phyloP scores from a whole-genome alignment of 2,113 vertebrate genomes.

The Pteruthius melanotis region DNA sequence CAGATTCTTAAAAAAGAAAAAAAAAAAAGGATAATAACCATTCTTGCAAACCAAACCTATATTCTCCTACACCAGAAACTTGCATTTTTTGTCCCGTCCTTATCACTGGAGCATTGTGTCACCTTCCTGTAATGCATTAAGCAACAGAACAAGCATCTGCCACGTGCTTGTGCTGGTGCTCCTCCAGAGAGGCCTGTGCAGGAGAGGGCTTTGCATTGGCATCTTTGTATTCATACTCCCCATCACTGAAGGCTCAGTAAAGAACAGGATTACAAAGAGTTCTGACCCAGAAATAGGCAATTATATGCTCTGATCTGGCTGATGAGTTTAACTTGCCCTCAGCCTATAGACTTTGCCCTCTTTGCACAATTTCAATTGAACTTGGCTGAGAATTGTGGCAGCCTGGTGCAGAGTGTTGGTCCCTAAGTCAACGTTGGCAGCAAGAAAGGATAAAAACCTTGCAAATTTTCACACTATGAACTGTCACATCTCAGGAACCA shows the following conservation, averaged over 20 bases:
- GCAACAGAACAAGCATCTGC: neutral
- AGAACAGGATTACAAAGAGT: neutral
- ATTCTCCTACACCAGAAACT: neutral
- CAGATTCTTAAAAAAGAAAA: rapidly evolving
- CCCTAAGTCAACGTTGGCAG: neutral
- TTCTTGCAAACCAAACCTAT: neutral
- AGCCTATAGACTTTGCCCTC: neutral
- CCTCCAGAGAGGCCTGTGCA: neutral
- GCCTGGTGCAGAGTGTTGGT: neutral
- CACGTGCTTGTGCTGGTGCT: neutral
- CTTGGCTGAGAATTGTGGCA: neutral
- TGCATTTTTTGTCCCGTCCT: neutral
- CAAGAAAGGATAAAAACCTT: neutral
- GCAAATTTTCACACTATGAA: neutral
- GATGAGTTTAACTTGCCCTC: neutral
- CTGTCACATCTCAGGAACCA: neutral
- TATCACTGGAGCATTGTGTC: neutral
- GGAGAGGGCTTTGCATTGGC: neutral
- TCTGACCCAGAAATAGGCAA: neutral
- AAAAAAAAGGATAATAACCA: neutral
- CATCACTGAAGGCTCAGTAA: neutral
- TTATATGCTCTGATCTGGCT: neutral
- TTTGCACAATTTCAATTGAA: neutral
- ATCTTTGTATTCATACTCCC: neutral
- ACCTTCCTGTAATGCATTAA: neutral